A percentile compares a stretch with the other conserved stretches of the same genome.
Conservation (phyloP, 2,888 invertebrate species). For the Hirtodrosophila alboralis region DNA sequence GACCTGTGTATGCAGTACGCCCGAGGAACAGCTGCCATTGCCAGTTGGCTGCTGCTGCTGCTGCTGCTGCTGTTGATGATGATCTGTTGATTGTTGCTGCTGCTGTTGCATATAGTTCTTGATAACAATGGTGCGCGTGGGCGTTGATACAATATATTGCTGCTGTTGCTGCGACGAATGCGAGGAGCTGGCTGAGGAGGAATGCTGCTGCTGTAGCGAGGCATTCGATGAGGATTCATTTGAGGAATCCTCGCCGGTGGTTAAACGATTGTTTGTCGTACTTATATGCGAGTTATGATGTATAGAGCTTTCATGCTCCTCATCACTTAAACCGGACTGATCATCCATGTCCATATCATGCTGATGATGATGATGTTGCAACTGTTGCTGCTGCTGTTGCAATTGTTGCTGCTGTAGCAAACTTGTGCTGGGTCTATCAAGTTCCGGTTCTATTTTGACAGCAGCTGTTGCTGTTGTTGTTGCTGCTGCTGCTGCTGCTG, state of each 20-base stretch:
- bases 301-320: conserved; percentile 59
- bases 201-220: conserved; percentile 67
- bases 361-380: conserved; percentile 34
- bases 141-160: conserved; percentile 68
- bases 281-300: conserved; percentile 55
- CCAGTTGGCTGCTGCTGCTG: conserved; percentile 23
- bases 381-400: conserved; percentile 32
- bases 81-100: conserved; percentile 26
- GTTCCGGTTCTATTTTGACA: conserved; percentile 45
- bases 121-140: conserved; percentile 81
- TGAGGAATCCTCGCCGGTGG: conserved; percentile 83
- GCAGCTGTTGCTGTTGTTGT: conserved; percentile 29
- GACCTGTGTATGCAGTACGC: conserved; percentile 71
- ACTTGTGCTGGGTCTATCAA: conserved; percentile 35
- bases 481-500: conserved; percentile 18
- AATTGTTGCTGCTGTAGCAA: conserved; percentile 14
- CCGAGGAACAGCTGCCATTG: conserved; percentile 39
- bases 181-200: conserved; percentile 61
- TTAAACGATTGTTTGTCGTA: conserved; percentile 67
- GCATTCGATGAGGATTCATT: conserved; percentile 81
- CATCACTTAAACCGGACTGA: conserved; percentile 77
- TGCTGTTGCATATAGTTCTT: conserved; percentile 82
- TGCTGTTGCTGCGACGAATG: conserved; percentile 61
- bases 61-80: no score
- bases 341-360: conserved; percentile 67